Percentiles rank a stretch among this genome's conserved stretches.
Evolutionary conservation across 2,113 vertebrate genomes (phyloP).

Genomic region (Perognathus longimembris): DNA sequence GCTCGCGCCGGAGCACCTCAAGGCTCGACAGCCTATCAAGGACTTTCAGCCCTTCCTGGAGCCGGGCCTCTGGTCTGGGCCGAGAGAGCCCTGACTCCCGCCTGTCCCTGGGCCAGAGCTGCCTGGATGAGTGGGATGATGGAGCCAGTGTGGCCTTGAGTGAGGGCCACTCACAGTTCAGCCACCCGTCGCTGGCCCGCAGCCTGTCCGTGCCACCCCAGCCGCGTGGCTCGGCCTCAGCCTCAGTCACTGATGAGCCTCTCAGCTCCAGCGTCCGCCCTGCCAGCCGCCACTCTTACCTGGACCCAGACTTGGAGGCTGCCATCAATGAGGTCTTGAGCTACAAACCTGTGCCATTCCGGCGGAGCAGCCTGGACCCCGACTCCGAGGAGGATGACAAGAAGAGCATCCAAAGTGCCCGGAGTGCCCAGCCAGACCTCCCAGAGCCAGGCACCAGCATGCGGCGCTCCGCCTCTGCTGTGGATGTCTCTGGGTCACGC

Average conservation of each 20-base stretch:
- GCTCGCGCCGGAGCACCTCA: constrained; percentile 85
- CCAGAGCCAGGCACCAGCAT: constrained; percentile 83
- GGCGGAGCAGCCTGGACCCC: constrained; percentile 89
- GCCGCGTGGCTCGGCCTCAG: constrained; percentile 77
- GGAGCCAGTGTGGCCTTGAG: constrained; percentile 86
- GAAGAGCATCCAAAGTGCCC: constrained; percentile 84
- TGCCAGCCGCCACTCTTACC: constrained; percentile 90
- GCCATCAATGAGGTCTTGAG: constrained; percentile 97
- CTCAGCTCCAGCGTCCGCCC: constrained; percentile 84
- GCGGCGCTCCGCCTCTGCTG: constrained; percentile 91
- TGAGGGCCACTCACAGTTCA: constrained; percentile 87
- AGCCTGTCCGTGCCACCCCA: constrained; percentile 95
- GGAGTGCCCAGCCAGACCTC: constrained; percentile 76
- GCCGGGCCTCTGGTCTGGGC: constrained; percentile 78
- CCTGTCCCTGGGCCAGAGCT: constrained; percentile 89
- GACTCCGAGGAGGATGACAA: constrained; percentile 89
- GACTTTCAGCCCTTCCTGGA: constrained; percentile 86
- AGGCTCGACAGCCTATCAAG: constrained; percentile 82
- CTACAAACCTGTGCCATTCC: constrained; percentile 91
- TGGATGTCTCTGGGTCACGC: constrained; percentile 87
- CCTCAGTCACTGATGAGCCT: constrained; percentile 56
- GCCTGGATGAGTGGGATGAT: constrained; percentile 90
- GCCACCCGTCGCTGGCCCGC: constrained; percentile 90
- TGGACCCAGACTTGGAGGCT: constrained; percentile 96
- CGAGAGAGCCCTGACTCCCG: constrained; percentile 87